Base-by-base conservation (phyloP, 2,888 invertebrate genomes). In the Rhagophthalmus giganteus region DNA sequence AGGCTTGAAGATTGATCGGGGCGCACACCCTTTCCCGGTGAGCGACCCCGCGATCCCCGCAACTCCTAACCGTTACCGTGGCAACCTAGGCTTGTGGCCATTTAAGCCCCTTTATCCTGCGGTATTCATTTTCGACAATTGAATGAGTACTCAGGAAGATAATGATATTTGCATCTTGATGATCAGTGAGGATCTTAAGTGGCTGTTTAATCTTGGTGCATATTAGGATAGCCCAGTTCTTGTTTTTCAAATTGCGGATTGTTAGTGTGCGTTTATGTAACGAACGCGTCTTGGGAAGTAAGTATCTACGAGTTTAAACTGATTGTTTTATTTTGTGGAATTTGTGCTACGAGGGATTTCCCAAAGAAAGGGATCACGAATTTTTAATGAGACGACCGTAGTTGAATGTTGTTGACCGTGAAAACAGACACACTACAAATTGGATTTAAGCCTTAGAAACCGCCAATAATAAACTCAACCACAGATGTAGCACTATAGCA, bases 151-250 rank as follows among this genome's bases (percentile, higher is more conserved):
- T 71, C 72, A 64, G 70, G 71, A 67, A 70, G 72, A 72, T 72
- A 71, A 72, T 72, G 71, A 71, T 71, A 72, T 72, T 72, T 72
- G 72, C 72, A 72, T 72, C 68, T 65, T 71, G 71, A 71, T 71
- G 68, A 71, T 72, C 67, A 33, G 49, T 41, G 35, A 46, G 25
- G 60, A 60, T 63, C 63, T 62, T 67, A 66, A 67, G 68, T 65
- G 65, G 66, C 61, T 58, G 62, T 57, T 60, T 65, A 67, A 62
- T 63, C 60, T 57, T 55, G 54, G 57, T 53, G 26, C 30, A 15
- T 12, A 42, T 42, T 42, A 44, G 13, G 31, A 50, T 39, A 9
- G 11, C 24, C 7, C 25, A 24, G 10, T 37, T 37, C 12, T 39
- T 5, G 20, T 39, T 27, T 8, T 8, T 2, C n/a, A 8, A 24